phyloP scores from a whole-genome alignment of 2,113 vertebrate species.

The Neopipo cinnamomea region DNA sequence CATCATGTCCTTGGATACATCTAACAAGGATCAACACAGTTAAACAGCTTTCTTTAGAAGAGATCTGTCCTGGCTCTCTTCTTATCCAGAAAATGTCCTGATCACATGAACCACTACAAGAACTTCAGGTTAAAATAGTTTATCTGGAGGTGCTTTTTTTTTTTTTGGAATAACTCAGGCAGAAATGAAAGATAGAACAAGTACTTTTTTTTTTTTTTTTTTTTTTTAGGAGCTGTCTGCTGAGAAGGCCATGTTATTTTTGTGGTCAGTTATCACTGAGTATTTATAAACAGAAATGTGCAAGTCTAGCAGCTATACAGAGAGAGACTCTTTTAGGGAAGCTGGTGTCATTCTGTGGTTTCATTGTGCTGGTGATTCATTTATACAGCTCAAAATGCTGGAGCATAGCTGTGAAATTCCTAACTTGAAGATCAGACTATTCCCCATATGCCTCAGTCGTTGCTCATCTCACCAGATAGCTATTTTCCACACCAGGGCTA shows the following conservation, averaged over 20 bases:
- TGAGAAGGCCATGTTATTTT: background rate
- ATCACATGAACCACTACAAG: background rate
- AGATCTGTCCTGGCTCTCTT: background rate
- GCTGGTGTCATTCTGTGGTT: slow-evolving; percentile 42
- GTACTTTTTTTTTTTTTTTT: background rate
- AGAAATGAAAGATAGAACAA: background rate
- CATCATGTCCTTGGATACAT: background rate
- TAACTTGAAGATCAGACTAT: background rate
- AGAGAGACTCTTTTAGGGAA: slow-evolving; percentile 11
- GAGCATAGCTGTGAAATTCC: slow-evolving; percentile 29
- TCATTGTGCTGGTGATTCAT: slow-evolving; percentile 4
- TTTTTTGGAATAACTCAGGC: background rate
- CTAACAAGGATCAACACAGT: background rate
- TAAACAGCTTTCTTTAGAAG: background rate
- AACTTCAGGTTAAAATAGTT: background rate
- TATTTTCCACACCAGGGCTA: background rate
- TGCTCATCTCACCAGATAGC: background rate
- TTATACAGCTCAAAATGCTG: background rate
- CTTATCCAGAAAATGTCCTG: background rate
- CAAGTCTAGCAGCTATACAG: slow-evolving; percentile 27
- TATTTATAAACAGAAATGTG: slow-evolving; percentile 59
- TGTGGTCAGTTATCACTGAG: background rate
- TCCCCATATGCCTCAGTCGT: background rate
- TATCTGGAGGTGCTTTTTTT: background rate
- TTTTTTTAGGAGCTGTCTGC: background rate